phyloP scores from a whole-genome alignment of 2,888 invertebrate genomes.

The Agrilus biguttatus region DNA sequence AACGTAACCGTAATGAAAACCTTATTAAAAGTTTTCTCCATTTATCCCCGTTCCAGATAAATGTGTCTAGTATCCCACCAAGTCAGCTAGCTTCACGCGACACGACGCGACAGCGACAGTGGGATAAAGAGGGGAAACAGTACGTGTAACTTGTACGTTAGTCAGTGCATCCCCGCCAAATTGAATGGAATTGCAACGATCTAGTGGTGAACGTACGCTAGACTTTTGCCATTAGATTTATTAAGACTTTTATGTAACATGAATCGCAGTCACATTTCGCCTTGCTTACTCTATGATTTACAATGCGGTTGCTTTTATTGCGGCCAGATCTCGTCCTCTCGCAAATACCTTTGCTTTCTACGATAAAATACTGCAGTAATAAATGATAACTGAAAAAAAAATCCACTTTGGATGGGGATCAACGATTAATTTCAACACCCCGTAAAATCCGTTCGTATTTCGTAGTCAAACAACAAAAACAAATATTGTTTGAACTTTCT shows the following conservation, averaged over 20 bases:
- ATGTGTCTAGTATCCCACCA: slow-evolving; percentile 17
- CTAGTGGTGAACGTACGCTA: slow-evolving; percentile 9
- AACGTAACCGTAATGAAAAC: slow-evolving; percentile 23
- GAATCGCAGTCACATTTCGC: slow-evolving; percentile 1
- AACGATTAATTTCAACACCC: too few species aligned
- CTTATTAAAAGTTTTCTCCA: slow-evolving; percentile 27
- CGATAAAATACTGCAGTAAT: too few species aligned
- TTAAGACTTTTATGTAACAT: slow-evolving; percentile 12
- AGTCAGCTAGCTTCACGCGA: slow-evolving; percentile 14
- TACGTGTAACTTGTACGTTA: too few species aligned
- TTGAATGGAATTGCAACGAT: slow-evolving; percentile 24
- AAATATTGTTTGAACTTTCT: too few species aligned
- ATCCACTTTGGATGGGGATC: too few species aligned
- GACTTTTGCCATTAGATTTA: slow-evolving; percentile 14
- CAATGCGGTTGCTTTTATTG: too few species aligned
- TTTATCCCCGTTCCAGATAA: slow-evolving; percentile 24
- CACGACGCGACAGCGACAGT: slow-evolving; percentile 1
- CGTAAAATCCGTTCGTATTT: too few species aligned
- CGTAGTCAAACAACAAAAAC: too few species aligned
- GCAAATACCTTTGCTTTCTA: too few species aligned
- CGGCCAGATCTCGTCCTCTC: too few species aligned
- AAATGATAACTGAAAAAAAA: too few species aligned
- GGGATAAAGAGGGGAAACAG: slow-evolving; percentile 19
- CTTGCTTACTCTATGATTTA: too few species aligned
- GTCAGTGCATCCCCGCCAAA: slow-evolving; percentile 17